Conservation (phyloP, 2,113 vertebrate genomes). For the Eubucco bourcierii region DNA sequence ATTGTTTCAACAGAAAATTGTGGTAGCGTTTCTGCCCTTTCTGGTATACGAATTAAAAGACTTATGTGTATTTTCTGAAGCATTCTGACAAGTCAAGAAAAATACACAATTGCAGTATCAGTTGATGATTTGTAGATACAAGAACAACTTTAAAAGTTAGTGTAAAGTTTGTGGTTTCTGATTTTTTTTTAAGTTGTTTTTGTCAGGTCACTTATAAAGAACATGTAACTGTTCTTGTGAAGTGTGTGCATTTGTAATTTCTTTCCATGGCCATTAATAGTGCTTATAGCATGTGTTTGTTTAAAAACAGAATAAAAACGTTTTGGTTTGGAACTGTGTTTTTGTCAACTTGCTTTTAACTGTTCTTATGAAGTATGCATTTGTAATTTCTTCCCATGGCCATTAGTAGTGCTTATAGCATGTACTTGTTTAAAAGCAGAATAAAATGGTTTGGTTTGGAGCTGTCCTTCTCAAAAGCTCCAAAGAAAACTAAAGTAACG, state of each 20-base stretch:
- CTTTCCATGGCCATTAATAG: neutral
- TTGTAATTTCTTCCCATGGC: neutral
- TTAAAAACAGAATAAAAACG: neutral
- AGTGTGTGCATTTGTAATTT: neutral
- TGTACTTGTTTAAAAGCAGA: neutral
- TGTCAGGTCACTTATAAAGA: neutral
- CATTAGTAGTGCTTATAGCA: neutral
- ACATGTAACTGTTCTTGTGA: neutral
- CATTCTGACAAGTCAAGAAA: neutral
- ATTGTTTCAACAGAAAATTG: neutral
- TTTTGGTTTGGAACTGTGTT: neutral
- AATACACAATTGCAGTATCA: neutral
- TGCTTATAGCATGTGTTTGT: neutral
- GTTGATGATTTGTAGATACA: neutral
- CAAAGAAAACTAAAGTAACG: neutral
- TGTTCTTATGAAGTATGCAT: neutral
- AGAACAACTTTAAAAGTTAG: neutral
- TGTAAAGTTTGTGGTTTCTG: neutral
- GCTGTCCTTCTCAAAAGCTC: neutral
- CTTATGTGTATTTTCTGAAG: neutral
- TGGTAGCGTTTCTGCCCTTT: neutral
- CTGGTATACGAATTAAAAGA: neutral
- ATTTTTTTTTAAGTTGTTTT: neutral
- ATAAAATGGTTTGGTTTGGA: neutral
- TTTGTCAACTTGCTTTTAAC: no score